Evolutionary conservation across 1,140 invertebrate species (phyloP), one percentile per base, ranked within the genome.

Genomic region (Apis florea): DNA sequence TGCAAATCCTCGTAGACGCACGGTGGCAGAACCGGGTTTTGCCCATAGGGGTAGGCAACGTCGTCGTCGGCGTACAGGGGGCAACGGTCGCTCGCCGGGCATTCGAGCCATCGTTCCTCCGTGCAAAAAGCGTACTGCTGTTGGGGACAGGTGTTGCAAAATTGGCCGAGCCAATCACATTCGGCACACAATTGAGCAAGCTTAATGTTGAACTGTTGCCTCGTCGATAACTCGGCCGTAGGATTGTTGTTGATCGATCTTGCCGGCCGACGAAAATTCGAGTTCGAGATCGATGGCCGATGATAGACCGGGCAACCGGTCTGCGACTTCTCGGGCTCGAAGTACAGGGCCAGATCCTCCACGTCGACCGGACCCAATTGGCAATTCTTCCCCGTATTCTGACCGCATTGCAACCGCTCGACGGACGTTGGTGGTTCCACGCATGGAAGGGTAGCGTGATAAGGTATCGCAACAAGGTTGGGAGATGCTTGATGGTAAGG

Each of bases 61-160:
- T 85, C 63, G 69, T 85, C 63, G 69, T 85, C 63, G 69, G 85
- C 63, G 69, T 88, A 91, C 12, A 92, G 40, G 12, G 91, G 89
- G 69, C 91, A 90, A 66, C 85, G 88, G 71, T 89, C 79, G 47
- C 82, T 90, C 2, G 78, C 89, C 4, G 90, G 79, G 67, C 92
- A 93, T n/a, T 85, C 73, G 2, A 93, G 78, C 92, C 92, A 93
- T 2, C 88, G 87, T 69, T 89, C 72, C 75, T 93, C 91, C 21
- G 81, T 90, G 68, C 92, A 93, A 47, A 86, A 89, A 17, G 72
- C 77, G n/a, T 87, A 89, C 17, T 70, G 67, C 11, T 70, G 67
- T 21, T 82, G 40, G 53, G 78, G 72, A 1, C 61, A 26, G 1
- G 49, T 10, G 79, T 83, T 21, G 47, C 85, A 66, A 12, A 78